phyloP scores from a whole-genome alignment of 1,140 invertebrate species.

The Drosophila insularis region DNA sequence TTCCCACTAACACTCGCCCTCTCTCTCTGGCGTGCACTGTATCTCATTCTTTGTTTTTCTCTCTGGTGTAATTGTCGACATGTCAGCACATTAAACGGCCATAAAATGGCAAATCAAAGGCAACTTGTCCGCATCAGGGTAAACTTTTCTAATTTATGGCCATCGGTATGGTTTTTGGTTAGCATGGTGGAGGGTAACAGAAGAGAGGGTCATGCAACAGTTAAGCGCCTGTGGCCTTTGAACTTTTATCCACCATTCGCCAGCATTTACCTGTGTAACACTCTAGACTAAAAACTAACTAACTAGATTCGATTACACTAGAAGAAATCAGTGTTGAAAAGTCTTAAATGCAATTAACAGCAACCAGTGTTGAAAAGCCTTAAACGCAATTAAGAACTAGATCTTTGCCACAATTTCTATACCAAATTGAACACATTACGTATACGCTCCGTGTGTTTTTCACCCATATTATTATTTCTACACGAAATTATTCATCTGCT shows the following conservation, averaged over 20 bases:
- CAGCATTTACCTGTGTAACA: constrained; percentile 51
- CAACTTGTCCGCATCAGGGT: constrained; percentile 65
- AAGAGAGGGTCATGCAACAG: constrained; percentile 55
- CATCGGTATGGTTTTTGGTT: constrained; percentile 15
- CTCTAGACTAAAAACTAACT: no score
- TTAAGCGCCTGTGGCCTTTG: constrained; percentile 63
- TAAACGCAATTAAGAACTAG: not conserved
- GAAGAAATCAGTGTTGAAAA: not conserved
- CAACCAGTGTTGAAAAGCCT: not conserved
- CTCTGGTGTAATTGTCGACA: constrained; percentile 70
- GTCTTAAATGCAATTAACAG: not conserved
- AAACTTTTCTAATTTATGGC: constrained; percentile 76
- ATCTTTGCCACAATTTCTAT: not conserved
- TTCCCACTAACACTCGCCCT: not conserved
- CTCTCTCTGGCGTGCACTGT: no score
- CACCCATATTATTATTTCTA: no score
- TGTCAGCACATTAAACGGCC: constrained; percentile 77
- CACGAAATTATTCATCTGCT: no score
- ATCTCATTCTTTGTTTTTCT: constrained; percentile 25
- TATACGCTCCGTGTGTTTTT: no score
- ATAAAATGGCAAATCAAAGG: constrained; percentile 78
- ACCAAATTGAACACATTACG: no score
- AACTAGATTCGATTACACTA: constrained; percentile 4
- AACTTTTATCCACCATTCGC: constrained; percentile 37
- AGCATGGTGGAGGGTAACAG: not conserved